Base-by-base conservation (phyloP, 2,888 invertebrate species). In the Halictus quadricinctus region DNA sequence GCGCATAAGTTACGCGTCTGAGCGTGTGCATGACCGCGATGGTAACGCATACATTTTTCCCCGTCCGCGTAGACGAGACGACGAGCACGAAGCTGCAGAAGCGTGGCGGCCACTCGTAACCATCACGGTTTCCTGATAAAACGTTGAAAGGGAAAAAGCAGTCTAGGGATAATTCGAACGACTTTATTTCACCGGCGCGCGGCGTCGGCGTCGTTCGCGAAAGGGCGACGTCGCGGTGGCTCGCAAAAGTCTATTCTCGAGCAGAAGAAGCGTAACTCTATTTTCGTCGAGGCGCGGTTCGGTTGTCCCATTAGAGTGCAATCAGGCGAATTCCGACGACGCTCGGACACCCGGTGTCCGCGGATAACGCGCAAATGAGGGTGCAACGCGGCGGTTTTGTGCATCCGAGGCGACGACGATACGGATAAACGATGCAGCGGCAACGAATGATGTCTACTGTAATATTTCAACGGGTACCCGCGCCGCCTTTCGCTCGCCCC, bases 361-460 rank as follows among this genome's bases (percentile, higher is more conserved):
- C 69, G 66, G n/a, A 72, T 72, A 74, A 69, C 29, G 25, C 48
- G 60, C 64, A 81, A 88, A 90, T 76, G 87, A 87, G 87, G 82
- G 88, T 80, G 84, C 83, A 88, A 77, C 83, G 5, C 36, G 79
- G n/a, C 70, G 84, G 86, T 90, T 89, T 91, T 92, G 90, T 90
- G 88, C 80, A 89, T 78, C 86, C 75, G 75, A 84, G 82, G 70
- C 70, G 85, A 58, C 58, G 58, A 76, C 87, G 87, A 90, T 88
- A 90, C 89, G 91, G 81, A 90, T 88, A 90, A 90, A 90, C 89
- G 87, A 90, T 87, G 80, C 81, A 83, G 72, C 76, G 85, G 85
- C 86, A 89, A 90, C 88, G 88, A 90, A 89, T 90, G 90, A 92
- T 91, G 91, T 90, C 90, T 87, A 36, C 87, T 70, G 89, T 90